phyloP scores from a whole-genome alignment of 2,797 vertebrate genomes.

The Rhinella marina region DNA sequence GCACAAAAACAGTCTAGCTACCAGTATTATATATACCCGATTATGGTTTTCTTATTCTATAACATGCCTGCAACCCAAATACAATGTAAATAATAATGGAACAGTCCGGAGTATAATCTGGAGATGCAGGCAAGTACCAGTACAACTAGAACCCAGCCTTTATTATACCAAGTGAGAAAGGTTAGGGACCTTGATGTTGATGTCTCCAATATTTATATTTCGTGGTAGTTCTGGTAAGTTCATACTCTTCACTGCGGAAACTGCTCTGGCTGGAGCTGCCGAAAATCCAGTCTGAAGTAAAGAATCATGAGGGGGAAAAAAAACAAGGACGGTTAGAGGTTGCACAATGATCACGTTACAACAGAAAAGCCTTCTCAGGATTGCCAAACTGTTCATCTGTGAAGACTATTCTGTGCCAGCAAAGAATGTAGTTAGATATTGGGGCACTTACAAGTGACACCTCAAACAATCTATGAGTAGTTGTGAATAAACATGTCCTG shows the following conservation, averaged over 20 bases:
- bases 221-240: constrained; percentile 93
- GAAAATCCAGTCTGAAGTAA: constrained; percentile 85
- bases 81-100: not conserved
- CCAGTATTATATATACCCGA: not conserved
- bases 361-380: not conserved
- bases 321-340: not conserved
- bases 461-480: not conserved
- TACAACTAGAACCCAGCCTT: no score
- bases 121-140: not conserved
- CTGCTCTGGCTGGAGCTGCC: constrained; percentile 86
- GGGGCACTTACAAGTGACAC: not conserved
- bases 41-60: not conserved
- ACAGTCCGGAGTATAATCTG: not conserved
- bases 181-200: constrained; percentile 95
- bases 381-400: not conserved
- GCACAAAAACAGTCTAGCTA: not conserved
- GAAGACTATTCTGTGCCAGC: not conserved
- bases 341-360: not conserved
- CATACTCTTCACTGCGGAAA: constrained; percentile 95
- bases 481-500: no score
- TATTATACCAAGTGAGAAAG: constrained; percentile 82
- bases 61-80: not conserved
- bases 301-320: not conserved
- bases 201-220: constrained; percentile 95
- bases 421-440: not conserved